phyloP scores from a whole-genome alignment of 2,113 vertebrate species.

The Colaptes auratus region DNA sequence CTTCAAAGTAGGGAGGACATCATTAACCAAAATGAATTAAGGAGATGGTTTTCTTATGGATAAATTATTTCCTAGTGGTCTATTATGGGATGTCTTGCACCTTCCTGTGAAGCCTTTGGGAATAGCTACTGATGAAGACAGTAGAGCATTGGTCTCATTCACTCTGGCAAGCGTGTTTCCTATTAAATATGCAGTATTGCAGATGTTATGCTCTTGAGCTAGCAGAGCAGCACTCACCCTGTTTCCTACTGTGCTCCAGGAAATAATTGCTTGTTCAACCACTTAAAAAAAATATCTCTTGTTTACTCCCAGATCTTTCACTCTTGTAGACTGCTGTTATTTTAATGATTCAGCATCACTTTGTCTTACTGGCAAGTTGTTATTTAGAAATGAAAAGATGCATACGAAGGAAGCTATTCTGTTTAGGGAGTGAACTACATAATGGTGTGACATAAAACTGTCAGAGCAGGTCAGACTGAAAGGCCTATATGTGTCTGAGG shows the following conservation, averaged over 20 bases:
- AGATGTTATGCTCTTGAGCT: not conserved
- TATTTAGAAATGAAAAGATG: not conserved
- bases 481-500: not conserved
- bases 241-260: not conserved
- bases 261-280: not conserved
- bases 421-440: not conserved
- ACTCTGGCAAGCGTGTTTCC: not conserved
- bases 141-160: not conserved
- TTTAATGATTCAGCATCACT: not conserved
- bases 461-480: not conserved
- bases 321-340: not conserved
- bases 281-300: not conserved
- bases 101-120: constrained; percentile 9
- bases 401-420: not conserved
- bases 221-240: not conserved
- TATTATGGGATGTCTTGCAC: not conserved
- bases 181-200: not conserved
- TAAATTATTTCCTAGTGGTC: constrained; percentile 15
- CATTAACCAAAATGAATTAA: constrained; percentile 19
- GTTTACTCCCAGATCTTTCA: not conserved
- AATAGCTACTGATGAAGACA: constrained; percentile 14
- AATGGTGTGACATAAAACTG: not conserved
- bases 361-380: not conserved
- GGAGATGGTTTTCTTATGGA: constrained; percentile 25
- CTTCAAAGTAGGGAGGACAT: constrained; percentile 42